Conservation (phyloP, 2,113 vertebrate species). For the Gadus macrocephalus region DNA sequence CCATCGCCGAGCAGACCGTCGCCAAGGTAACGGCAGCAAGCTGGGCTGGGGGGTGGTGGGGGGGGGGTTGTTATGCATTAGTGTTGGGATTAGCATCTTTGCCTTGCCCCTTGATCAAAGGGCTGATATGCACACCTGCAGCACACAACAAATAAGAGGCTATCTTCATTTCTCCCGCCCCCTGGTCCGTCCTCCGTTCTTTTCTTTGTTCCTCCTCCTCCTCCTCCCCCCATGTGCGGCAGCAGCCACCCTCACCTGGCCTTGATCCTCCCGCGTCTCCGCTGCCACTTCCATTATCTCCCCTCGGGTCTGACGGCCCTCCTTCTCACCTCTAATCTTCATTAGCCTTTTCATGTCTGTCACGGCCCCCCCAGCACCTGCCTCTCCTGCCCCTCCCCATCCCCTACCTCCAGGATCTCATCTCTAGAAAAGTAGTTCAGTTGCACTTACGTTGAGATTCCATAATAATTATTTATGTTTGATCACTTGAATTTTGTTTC, state of each 20-base stretch:
- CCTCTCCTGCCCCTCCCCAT: background rate
- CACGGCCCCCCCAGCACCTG: background rate
- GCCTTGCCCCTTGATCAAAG: constrained; percentile 53
- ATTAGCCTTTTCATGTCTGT: constrained; percentile 33
- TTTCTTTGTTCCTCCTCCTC: background rate
- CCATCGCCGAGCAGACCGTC: constrained; percentile 90
- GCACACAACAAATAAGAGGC: constrained; percentile 23
- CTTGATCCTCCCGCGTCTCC: constrained; percentile 46
- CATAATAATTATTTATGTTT: constrained; percentile 24
- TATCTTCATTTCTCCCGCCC: constrained; percentile 29
- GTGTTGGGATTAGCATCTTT: constrained; percentile 29
- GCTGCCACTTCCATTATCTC: constrained; percentile 38
- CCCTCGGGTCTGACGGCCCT: constrained; percentile 22
- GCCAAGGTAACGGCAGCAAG: constrained; percentile 80
- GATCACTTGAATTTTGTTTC: background rate
- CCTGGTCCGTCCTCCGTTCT: constrained; percentile 5
- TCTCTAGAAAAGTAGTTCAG: background rate
- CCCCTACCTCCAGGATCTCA: background rate
- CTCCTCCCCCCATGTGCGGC: too few species aligned
- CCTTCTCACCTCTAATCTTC: constrained; percentile 16
- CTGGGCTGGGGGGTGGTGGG: background rate
- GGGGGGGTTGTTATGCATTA: constrained; percentile 8
- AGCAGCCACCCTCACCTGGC: constrained; percentile 10
- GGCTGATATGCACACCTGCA: constrained; percentile 59
- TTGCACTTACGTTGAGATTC: background rate